phyloP scores from a whole-genome alignment of 2,888 invertebrate species.

The Bhutanitis thaidina region DNA sequence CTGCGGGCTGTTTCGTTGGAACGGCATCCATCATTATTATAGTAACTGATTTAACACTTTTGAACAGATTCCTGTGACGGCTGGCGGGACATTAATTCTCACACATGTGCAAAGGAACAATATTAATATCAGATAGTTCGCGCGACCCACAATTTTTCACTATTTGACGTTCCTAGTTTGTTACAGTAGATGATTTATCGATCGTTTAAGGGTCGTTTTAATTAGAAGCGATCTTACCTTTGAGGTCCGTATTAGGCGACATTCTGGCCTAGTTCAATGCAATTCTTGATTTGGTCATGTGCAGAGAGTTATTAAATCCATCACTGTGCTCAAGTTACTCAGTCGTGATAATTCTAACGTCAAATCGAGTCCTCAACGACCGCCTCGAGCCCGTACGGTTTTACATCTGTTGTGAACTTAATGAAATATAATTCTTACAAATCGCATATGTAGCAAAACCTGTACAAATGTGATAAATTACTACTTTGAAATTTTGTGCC shows the following conservation, averaged over 20 bases:
- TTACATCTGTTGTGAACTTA: slow-evolving; percentile 13
- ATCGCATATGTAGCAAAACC: slow-evolving; percentile 29
- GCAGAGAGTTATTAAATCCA: slow-evolving; percentile 52
- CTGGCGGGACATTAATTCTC: slow-evolving; percentile 48
- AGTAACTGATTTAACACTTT: slow-evolving; percentile 80
- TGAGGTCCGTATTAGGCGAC: slow-evolving; percentile 48
- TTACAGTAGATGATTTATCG: slow-evolving; percentile 6
- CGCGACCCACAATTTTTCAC: neutral
- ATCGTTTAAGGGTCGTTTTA: slow-evolving; percentile 9
- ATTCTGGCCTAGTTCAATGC: slow-evolving; percentile 46
- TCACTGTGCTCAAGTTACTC: slow-evolving; percentile 33
- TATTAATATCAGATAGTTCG: slow-evolving; percentile 7
- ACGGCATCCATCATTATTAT: slow-evolving; percentile 78
- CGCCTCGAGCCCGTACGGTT: slow-evolving; percentile 17
- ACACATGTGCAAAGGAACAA: slow-evolving; percentile 36
- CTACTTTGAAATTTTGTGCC: slow-evolving; percentile 43
- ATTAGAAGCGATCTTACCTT: slow-evolving; percentile 39
- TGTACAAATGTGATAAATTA: slow-evolving; percentile 37
- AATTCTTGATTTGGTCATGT: slow-evolving; percentile 54
- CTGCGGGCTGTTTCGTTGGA: slow-evolving; percentile 75
- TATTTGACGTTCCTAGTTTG: neutral
- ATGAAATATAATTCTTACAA: slow-evolving; percentile 32
- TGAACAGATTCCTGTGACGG: slow-evolving; percentile 71
- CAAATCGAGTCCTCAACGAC: slow-evolving; percentile 28
- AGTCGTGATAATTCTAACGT: slow-evolving; percentile 48